Conservation (phyloP, 2,797 vertebrate genomes). For the Halcyon chelicuti region DNA sequence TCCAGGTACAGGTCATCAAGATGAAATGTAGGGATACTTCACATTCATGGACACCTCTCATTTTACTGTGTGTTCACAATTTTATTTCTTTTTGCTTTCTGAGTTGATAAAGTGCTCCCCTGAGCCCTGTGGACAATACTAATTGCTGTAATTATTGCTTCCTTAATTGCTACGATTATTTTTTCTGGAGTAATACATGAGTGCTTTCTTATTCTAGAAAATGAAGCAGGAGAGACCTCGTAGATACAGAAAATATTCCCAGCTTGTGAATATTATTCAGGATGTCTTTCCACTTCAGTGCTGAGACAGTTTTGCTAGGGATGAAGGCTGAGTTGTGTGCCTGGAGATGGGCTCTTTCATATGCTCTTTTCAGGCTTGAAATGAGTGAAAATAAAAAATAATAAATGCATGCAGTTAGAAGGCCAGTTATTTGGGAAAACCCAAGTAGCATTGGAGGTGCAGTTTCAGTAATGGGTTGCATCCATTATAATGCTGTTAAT, state of each 20-base stretch:
- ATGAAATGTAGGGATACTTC: neutral
- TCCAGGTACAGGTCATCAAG: neutral
- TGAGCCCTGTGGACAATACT: neutral
- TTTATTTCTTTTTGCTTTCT: neutral
- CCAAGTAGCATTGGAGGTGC: neutral
- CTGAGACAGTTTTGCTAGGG: neutral
- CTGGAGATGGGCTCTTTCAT: neutral
- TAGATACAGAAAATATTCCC: neutral
- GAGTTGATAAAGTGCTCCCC: neutral
- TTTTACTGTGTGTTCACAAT: neutral
- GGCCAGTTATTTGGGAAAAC: neutral
- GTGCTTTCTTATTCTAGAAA: neutral
- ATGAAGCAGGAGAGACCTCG: neutral
- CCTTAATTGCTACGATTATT: conserved; percentile 14
- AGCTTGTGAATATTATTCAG: neutral
- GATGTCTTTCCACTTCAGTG: neutral
- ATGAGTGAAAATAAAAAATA: neutral
- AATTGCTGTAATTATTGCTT: conserved; percentile 47
- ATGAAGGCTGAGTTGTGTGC: neutral
- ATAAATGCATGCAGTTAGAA: neutral
- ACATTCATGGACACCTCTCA: neutral
- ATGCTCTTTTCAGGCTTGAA: neutral
- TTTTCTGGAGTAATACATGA: neutral
- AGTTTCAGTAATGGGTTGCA: neutral
- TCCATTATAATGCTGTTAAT: rapidly evolving